Evolutionary conservation across 23 tunicate species (phyloP), one percentile per base, ranked within the genome.

Genomic region (Halocynthia aurantium): DNA sequence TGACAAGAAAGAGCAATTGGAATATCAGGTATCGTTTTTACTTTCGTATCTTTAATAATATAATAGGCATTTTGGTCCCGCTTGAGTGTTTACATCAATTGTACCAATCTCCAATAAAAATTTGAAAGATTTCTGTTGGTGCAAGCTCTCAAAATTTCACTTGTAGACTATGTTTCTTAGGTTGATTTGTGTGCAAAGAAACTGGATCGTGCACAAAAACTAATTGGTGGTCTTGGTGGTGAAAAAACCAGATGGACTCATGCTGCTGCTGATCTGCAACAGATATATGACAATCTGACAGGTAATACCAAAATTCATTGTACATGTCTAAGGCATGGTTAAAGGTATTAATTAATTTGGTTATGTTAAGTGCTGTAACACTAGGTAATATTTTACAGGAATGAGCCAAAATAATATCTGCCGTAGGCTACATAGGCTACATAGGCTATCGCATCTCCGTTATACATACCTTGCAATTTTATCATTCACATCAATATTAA

Each of bases 231-330:
- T 19, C 76, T 94, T 52, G 99, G 99, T 8, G 99, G 99, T 21
- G 99, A 94, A 57, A 94, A 94, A 66, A 55, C 95, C n/a, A 77
- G 99, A 62, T 94, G 99, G 99, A 88, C 95, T 22, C 87, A 94
- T 68, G 99, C 99, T 9, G 99, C 99, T 1, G 72, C 61, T 18
- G 85, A 88, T 67, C 78, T 94, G 7, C 99, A 94, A 65, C 76
- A 57, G 9, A 85, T 79, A 76, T 94, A 94, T 61, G 99, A 94
- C 75, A 94, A 94, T 55, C 74, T 94, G 8, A 94, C 99, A 8
- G 99, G 97, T 90, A 17, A 1, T 84, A 78, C 50, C 8, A 8
- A 67, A 18, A 67, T 18, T 67, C 13, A 67, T 11, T 13, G 17
- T 58, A 58, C 15, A 13, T 13, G 63, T 2, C 2, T 58, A 4